phyloP scores from a whole-genome alignment of 2,113 vertebrate species.

The Boulengeromyrus knoepffleri region DNA sequence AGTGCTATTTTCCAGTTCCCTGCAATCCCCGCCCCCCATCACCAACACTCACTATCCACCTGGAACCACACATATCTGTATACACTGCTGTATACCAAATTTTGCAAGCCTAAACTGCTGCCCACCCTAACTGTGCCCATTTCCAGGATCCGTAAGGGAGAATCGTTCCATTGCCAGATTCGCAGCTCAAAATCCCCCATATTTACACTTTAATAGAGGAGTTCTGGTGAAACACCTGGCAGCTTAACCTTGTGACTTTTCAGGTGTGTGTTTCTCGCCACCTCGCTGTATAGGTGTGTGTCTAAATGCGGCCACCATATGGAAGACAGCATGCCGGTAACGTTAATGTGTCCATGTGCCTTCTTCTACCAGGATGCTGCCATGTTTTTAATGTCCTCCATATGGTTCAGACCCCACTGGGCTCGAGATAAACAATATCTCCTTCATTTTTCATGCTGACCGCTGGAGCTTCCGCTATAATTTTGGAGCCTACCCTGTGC shows the following conservation, averaged over 20 bases:
- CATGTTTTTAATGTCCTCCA: slow-evolving; percentile 5
- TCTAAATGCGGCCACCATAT: background rate
- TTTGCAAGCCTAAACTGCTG: background rate
- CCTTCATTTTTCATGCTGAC: background rate
- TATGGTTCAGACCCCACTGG: background rate
- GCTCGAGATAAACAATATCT: background rate
- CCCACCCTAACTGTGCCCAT: background rate
- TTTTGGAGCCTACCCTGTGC: background rate
- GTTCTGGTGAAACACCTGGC: background rate
- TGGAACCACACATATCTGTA: background rate
- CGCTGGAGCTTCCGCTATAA: background rate
- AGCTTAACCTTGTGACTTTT: background rate
- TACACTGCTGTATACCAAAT: background rate
- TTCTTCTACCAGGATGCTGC: background rate
- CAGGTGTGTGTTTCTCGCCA: background rate
- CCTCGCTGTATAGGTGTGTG: background rate
- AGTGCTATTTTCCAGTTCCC: background rate
- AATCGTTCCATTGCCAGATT: background rate
- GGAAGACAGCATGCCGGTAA: background rate
- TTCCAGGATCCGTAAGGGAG: background rate
- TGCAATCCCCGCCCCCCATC: too few relatives aligned
- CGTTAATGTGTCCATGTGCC: background rate
- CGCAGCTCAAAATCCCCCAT: background rate
- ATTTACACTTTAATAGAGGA: background rate
- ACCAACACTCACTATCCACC: background rate